phyloP scores from a whole-genome alignment of 2,797 vertebrate genomes.

The Malacoctenus gilli region DNA sequence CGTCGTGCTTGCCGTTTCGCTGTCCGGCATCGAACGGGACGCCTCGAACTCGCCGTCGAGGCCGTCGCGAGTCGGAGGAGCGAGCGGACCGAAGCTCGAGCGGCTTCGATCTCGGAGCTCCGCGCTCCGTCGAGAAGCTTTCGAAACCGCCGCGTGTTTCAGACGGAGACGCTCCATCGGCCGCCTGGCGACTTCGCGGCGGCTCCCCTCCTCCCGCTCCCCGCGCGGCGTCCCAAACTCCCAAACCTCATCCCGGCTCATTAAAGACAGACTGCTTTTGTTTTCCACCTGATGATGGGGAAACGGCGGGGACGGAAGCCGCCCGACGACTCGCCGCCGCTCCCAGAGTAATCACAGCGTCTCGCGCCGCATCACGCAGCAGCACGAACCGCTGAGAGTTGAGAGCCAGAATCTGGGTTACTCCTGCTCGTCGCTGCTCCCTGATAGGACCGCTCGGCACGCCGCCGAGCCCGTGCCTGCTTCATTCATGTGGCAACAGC shows the following conservation, averaged over 20 bases:
- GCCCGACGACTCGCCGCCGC: constrained; percentile 22
- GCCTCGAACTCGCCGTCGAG: constrained; percentile 28
- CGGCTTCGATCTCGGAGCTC: too few relatives aligned
- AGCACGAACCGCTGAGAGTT: constrained; percentile 23
- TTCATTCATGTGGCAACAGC: constrained; percentile 72
- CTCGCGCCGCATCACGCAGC: constrained; percentile 26
- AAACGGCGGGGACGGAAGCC: constrained; percentile 27
- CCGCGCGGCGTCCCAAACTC: constrained; percentile 41
- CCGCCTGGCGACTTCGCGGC: constrained; percentile 15
- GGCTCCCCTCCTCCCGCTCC: constrained; percentile 4
- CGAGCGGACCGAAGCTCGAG: constrained; percentile 35
- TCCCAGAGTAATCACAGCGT: constrained; percentile 30
- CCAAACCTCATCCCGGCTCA: constrained; percentile 50
- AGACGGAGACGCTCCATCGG: constrained; percentile 6
- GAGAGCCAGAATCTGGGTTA: constrained; percentile 30
- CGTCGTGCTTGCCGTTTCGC: too few relatives aligned
- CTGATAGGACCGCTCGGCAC: not conserved
- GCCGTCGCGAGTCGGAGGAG: constrained; percentile 24
- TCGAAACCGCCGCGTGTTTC: too few relatives aligned
- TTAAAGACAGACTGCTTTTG: constrained; percentile 37
- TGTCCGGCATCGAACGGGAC: too few relatives aligned
- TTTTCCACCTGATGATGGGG: constrained; percentile 36
- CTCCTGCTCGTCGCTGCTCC: constrained; percentile 6
- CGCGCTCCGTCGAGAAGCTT: too few relatives aligned
- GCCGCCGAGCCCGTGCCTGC: too few relatives aligned